phyloP scores from a whole-genome alignment of 1,140 invertebrate genomes.

The Nymphalis io region DNA sequence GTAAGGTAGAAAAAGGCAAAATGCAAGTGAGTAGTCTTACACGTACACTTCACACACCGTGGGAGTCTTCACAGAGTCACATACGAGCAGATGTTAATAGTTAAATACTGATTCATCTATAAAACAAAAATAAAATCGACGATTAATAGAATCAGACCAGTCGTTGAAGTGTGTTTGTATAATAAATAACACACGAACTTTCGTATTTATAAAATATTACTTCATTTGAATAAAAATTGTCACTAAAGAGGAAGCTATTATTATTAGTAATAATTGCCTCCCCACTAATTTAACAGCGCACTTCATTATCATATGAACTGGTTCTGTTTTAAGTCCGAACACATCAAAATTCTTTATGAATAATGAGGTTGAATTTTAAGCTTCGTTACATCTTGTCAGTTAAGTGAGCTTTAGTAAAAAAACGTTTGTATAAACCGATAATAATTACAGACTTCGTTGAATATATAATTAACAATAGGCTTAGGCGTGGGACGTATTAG shows the following conservation, averaged over 20 bases:
- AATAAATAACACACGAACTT: no score
- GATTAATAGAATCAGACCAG: no score
- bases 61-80: no score
- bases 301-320: constrained; percentile 70
- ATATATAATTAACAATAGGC: constrained; percentile 49
- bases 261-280: constrained; percentile 55
- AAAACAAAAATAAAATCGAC: no score
- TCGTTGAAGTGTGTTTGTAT: no score
- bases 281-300: constrained; percentile 54
- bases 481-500: constrained; percentile 32
- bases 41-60: no score
- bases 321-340: constrained; percentile 60
- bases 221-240: constrained; percentile 12
- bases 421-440: constrained; percentile 56
- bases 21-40: no score
- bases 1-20: no score
- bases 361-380: constrained; percentile 72
- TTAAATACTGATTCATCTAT: no score
- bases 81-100: no score
- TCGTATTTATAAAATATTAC: no score
- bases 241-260: constrained; percentile 24
- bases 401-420: constrained; percentile 60
- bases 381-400: constrained; percentile 71
- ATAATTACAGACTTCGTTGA: constrained; percentile 52
- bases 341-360: constrained; percentile 67